Evolutionary conservation across 2,113 vertebrate species (phyloP).

Genomic region (Chamaetylas fuelleborni): DNA sequence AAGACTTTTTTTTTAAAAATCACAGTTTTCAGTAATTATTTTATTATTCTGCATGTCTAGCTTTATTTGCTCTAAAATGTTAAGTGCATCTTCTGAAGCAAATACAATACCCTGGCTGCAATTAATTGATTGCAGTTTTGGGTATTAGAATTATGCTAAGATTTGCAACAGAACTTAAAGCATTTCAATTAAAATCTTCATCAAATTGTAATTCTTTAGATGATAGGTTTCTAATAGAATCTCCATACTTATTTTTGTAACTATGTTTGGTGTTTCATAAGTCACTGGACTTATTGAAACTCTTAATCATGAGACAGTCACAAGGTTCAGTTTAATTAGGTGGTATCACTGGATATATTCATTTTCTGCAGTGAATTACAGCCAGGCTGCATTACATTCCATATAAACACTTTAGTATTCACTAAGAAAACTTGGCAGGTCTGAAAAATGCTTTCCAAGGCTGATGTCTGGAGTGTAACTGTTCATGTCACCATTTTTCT

Average conservation of each 20-base stretch:
- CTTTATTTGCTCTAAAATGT: neutral
- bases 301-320: neutral
- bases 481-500: neutral
- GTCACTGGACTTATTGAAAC: neutral
- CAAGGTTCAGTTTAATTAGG: neutral
- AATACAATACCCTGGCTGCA: neutral
- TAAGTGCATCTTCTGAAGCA: neutral
- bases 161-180: neutral
- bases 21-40: neutral
- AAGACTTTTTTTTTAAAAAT: neutral
- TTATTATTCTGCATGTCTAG: neutral
- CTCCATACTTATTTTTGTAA: neutral
- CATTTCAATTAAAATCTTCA: neutral
- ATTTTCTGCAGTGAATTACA: neutral
- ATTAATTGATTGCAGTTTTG: neutral
- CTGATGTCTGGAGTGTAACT: neutral
- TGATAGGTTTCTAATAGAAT: neutral
- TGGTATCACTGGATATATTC: neutral
- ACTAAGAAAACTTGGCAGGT: neutral
- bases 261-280: neutral
- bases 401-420: neutral
- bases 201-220: neutral
- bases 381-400: neutral
- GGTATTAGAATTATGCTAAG: neutral
- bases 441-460: neutral